Conservation (phyloP, 2,113 vertebrate genomes). For the Halichoerus grypus region DNA sequence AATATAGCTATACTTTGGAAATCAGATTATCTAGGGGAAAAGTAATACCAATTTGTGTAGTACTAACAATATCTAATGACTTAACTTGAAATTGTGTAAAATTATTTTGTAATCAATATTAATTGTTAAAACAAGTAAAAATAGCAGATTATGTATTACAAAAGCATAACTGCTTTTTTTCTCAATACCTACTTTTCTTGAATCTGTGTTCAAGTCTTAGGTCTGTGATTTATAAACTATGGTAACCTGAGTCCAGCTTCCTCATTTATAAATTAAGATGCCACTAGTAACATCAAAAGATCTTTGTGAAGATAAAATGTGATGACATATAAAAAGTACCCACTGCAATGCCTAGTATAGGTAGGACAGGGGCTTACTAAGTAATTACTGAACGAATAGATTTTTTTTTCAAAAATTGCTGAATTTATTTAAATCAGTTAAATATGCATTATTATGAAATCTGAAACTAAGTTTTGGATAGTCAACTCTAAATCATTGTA, state of each 20-base stretch:
- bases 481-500: not conserved
- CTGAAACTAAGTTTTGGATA: not conserved
- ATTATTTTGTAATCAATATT: slow-evolving; percentile 23
- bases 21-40: not conserved
- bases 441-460: not conserved
- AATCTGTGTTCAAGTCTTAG: not conserved
- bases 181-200: not conserved
- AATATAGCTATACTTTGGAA: not conserved
- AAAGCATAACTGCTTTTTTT: slow-evolving; percentile 31
- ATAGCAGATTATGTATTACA: not conserved
- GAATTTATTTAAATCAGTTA: not conserved
- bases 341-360: not conserved
- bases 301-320: not conserved
- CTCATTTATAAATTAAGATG: slow-evolving; percentile 3
- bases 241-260: not conserved
- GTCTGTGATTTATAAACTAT: not conserved
- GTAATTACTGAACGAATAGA: not conserved
- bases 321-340: not conserved
- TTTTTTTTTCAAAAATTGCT: not conserved
- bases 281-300: not conserved
- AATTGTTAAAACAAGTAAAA: slow-evolving; percentile 41
- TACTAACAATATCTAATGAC: not conserved
- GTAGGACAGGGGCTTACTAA: not conserved
- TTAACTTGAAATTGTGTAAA: slow-evolving; percentile 12
- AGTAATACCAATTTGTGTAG: not conserved